phyloP scores from a whole-genome alignment of 2,113 vertebrate species.

The Electrona antarctica region DNA sequence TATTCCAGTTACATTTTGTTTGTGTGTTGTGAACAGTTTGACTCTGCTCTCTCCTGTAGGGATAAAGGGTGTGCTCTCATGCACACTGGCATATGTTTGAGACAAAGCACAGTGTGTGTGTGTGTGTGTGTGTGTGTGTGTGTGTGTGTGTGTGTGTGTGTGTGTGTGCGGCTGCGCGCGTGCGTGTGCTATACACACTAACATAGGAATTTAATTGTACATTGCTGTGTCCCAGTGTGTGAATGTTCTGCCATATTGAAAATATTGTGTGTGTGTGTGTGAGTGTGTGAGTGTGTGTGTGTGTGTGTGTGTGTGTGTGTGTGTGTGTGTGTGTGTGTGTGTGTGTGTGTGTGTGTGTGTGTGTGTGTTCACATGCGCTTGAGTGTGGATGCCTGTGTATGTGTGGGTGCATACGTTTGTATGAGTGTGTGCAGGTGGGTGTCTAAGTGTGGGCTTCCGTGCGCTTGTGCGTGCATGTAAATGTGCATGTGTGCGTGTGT shows the following conservation, averaged over 20 bases:
- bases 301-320: slow-evolving; percentile 49
- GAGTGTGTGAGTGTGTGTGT: slow-evolving; percentile 45
- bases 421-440: slow-evolving; percentile 29
- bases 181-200: slow-evolving; percentile 56
- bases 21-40: neutral
- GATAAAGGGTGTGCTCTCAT: slow-evolving; percentile 62
- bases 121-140: slow-evolving; percentile 58
- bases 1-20: neutral
- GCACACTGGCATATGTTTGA: slow-evolving; percentile 69
- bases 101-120: slow-evolving; percentile 67
- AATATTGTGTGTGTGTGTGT: slow-evolving; percentile 54
- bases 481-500: slow-evolving; percentile 49
- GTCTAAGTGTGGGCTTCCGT: slow-evolving; percentile 12
- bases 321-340: slow-evolving; percentile 46
- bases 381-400: slow-evolving; percentile 25
- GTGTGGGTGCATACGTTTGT: slow-evolving; percentile 20
- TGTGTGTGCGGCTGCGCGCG: slow-evolving; percentile 50
- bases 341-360: slow-evolving; percentile 2
- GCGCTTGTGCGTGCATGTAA: slow-evolving; percentile 1
- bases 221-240: slow-evolving; percentile 68
- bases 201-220: slow-evolving; percentile 74
- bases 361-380: slow-evolving; percentile 13
- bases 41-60: slow-evolving; percentile 46
- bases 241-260: slow-evolving; percentile 58
- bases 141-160: slow-evolving; percentile 60